These are phyloP conservation scores for Cyclina sinensis DNA, from an alignment of 1,140 invertebrate species.

Conservation along the genomic window DNA sequence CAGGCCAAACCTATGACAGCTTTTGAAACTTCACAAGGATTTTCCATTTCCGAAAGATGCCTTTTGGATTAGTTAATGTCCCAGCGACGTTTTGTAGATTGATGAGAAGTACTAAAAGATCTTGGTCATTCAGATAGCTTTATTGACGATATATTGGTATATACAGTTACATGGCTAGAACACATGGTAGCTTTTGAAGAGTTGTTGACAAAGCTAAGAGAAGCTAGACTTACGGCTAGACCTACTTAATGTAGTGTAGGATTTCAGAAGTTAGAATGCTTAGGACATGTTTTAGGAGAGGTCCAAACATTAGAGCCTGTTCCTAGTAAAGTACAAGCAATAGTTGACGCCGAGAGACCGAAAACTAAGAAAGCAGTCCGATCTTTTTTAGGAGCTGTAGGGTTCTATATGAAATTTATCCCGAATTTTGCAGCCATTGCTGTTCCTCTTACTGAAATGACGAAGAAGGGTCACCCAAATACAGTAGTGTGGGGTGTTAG, in stretches of 20 bases:
- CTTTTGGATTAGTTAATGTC: not conserved
- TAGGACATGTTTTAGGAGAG: not conserved
- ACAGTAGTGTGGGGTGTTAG: no score
- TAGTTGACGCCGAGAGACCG: no score
- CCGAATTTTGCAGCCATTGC: no score
- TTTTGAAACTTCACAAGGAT: not conserved
- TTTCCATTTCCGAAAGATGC: not conserved
- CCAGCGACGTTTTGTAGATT: not conserved
- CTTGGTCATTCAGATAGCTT: not conserved
- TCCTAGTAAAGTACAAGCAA: no score
- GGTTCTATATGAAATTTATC: no score
- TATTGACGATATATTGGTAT: conserved; percentile 26
- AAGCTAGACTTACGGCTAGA: conserved; percentile 8
- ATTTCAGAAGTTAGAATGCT: not conserved
- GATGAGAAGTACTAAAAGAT: not conserved
- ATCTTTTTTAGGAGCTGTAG: no score
- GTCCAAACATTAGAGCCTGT: no score
- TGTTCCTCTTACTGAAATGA: no score
- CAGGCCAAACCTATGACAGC: not conserved
- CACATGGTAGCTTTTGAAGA: not conserved
- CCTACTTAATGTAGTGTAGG: not conserved
- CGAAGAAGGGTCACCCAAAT: no score
- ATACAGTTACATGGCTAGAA: not conserved
- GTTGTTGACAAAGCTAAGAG: not conserved
- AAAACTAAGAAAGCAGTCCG: no score